These are phyloP conservation scores for Microtus montanus DNA, from an alignment of 2,113 vertebrate species.

Conservation along the genomic window DNA sequence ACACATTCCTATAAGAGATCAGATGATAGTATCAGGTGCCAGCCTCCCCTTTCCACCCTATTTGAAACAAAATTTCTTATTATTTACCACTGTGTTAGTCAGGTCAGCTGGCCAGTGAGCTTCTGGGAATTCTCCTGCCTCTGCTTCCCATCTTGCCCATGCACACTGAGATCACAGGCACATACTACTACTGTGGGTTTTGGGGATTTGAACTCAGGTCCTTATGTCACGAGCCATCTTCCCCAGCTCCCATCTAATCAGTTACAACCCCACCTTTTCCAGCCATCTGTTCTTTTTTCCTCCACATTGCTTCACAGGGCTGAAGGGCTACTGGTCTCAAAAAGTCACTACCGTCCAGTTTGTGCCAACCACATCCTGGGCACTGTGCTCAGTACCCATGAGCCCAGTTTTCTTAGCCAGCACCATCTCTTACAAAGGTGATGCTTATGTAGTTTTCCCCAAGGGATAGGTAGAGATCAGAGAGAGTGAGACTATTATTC, in stretches of 20 bases:
- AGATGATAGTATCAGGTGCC: background rate
- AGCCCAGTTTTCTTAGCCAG: rapidly evolving
- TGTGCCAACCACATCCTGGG: background rate
- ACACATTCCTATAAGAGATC: background rate
- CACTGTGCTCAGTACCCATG: rapidly evolving
- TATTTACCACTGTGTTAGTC: too few species aligned
- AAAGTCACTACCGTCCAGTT: rapidly evolving
- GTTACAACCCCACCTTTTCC: background rate
- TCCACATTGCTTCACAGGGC: rapidly evolving
- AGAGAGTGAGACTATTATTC: background rate
- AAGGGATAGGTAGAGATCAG: background rate
- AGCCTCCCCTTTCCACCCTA: background rate
- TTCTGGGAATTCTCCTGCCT: background rate
- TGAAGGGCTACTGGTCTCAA: background rate
- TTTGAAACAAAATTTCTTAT: background rate
- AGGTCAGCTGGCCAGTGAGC: background rate
- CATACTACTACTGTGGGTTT: background rate
- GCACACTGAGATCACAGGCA: background rate
- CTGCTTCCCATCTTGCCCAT: too few species aligned
- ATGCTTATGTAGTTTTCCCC: rapidly evolving
- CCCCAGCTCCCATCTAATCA: too few species aligned
- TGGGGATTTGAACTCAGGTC: background rate
- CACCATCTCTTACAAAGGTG: rapidly evolving
- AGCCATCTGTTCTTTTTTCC: rapidly evolving
- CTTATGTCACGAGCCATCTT: background rate